Base-by-base conservation (phyloP, 1,140 invertebrate genomes). In the Littorina saxatilis region DNA sequence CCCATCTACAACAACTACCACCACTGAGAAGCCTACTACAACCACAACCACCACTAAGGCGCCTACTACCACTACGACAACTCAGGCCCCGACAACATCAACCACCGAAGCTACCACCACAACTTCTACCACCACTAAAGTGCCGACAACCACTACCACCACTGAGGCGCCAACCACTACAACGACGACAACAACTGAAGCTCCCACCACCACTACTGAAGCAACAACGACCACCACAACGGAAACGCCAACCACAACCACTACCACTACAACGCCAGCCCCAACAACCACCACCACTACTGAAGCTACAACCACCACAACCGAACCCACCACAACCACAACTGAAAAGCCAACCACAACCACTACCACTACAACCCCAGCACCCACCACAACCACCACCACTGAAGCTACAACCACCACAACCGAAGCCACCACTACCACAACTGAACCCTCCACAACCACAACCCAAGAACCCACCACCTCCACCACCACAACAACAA, bases 61-160 rank as follows among this genome's bases (percentile, higher is more conserved):
- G 15, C 43, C 80, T 27, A 74, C 70, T 61, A 81, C 80, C 3
- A 58, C 80, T 23, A 75, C 35, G 7, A 9, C 70, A 40, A 73
- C 70, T 13, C 15, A 39, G n/a, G 40, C 40, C 9, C 37, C 70
- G 13, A 4, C 70, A 9, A 43, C 37, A 40, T 5, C 70, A 27
- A 73, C 35, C 3, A 43, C 4, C 7, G 23, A n/a, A n/a, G n/a
- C n/a, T n/a, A n/a, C n/a, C n/a, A n/a, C 37, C 17, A 43, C 23
- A 43, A n/a, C 37, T 39, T 17, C 20, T 1, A n/a, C 40, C 23
- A 17, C 37, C 7, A 39, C 70, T 23, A 61, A 9, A 7, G n/a
- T 23, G 9, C 9, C 37, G 11, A 43, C 23, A 43, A n/a, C 37
- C 20, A 20, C 20, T 1, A n/a, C 40, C 23, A 17, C 37, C 7